Evolutionary conservation across 2,113 vertebrate species (phyloP), one percentile per base, ranked within the genome.

Genomic region (Heterotilapia buettikoferi): DNA sequence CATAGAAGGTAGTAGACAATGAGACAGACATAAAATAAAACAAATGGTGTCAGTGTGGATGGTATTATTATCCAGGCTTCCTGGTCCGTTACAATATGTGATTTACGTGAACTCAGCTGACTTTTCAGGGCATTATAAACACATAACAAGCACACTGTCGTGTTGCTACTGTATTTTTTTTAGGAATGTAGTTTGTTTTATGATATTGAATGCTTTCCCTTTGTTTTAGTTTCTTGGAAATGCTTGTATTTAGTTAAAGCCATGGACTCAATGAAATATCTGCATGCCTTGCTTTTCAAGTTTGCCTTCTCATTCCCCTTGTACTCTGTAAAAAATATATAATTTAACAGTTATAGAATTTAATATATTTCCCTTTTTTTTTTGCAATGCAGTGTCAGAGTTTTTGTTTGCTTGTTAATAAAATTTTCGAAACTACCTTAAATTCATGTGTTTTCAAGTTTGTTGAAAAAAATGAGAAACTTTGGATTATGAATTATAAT

Each of bases 291-390:
- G 33, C 50, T 54, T 6, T 79, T 84, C 6, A 82, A n/a, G 47
- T 84, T 9, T 31, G 31, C 19, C 82, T 80, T 19, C 56, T 50
- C 26, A 2, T 52, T 50, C 26, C 71, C 40, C 19, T 21, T 89
- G 66, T 84, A 73, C 86, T 89, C 87, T 88, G 61, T 88, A 79
- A 19, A 84, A 80, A 84, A 11, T 61, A 68, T 92, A 89, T 96
- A 94, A 95, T 96, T 96, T 95, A 94, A 96, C 88, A 91, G 90
- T 63, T 57, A 93, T 93, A 95, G 90, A 91, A 84, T 88, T 82
- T 98, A 97, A 98, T 97, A 98, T 98, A 98, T 98, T 96, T 96
- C 84, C 52, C 24, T 24, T 24, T 24, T 4, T 88, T 93, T 87
- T 80, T 83, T 76, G 18, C 47, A 66, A 61, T 61, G 16, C 47